Evolutionary conservation across 2,888 invertebrate species (phyloP), one percentile per base, ranked within the genome.

Genomic region (Tetragnatha montana): DNA sequence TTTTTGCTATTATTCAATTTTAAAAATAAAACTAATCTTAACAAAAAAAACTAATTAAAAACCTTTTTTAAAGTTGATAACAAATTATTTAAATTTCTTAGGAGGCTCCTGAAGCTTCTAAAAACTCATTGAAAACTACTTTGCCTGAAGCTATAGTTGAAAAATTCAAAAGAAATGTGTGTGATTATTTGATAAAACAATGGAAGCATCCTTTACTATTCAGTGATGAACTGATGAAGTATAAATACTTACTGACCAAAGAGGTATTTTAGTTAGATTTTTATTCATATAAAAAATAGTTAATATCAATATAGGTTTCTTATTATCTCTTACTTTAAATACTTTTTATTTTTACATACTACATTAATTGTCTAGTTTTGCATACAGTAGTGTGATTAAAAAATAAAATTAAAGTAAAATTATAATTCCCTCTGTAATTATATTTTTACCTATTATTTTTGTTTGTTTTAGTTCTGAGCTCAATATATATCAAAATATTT

Each of bases 131-230:
- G 21, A 89, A 81, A n/a, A 89, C 89, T 35, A 17, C 81, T 17
- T 76, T 89, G 12, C 89, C 89, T 12, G 89, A 89, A 70, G 76
- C 12, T 73, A n/a, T 89, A 6, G 70, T 89, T 60, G 70, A 71
- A 22, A 60, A 35, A 49, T 76, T 89, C 50, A 89, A 76, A 60
- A 49, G n/a, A 12, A 74, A 71, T 50, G 85, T 81, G 49, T 47
- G n/a, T 22, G 75, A 81, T 47, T 75, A 35, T 60, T 60, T 89
- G 10, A 75, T 21, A 14, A 51, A 84, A 7, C 60, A 89, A 70
- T 89, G 89, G 89, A 60, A 81, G 19, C 21, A n/a, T 10, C 81
- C 89, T 8, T 19, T 73, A 12, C 14, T 22, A 17, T 71, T 71
- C 21, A 12, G 76, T 10, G 35, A 85, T 19, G 78, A 81, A 70